These are phyloP conservation scores for Cyprinodon diabolis DNA, from an alignment of 2,797 vertebrate species.

Conservation along the genomic window DNA sequence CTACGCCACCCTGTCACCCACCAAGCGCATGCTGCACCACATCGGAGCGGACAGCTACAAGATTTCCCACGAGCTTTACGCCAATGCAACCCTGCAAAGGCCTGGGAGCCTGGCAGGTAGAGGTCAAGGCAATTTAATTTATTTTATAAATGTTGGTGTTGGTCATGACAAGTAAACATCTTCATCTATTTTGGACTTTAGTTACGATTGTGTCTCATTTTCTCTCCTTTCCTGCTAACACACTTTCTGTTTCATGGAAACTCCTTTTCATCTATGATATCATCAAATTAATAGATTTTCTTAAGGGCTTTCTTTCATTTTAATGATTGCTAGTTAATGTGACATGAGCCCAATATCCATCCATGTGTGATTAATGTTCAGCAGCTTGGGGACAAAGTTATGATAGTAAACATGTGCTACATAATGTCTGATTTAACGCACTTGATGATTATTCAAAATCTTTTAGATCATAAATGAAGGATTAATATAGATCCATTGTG, in stretches of 20 bases:
- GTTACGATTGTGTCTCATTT: background rate
- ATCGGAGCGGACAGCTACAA: slow-evolving; percentile 89
- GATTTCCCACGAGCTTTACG: slow-evolving; percentile 94
- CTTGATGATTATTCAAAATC: slow-evolving; percentile 35
- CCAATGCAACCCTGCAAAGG: slow-evolving; percentile 95
- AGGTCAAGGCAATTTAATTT: slow-evolving; percentile 58
- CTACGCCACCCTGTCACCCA: slow-evolving; percentile 96
- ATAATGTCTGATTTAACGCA: slow-evolving; percentile 42
- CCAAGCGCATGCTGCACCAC: slow-evolving; percentile 93
- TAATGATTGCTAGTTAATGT: slow-evolving; percentile 19
- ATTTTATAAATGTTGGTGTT: slow-evolving; percentile 28
- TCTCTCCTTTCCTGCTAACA: background rate
- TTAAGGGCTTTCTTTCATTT: slow-evolving; percentile 9
- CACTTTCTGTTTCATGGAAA: background rate
- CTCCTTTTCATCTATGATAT: slow-evolving; percentile 5
- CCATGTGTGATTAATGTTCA: slow-evolving; percentile 26
- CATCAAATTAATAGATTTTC: slow-evolving; percentile 1
- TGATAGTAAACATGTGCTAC: slow-evolving; percentile 34
- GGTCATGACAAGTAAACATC: background rate
- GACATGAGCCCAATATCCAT: slow-evolving; percentile 19
- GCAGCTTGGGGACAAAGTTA: slow-evolving; percentile 7
- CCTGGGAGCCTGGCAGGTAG: slow-evolving; percentile 96
- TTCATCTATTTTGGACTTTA: background rate
- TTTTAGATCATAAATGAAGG: slow-evolving; percentile 25
- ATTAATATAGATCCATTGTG: background rate